These are phyloP conservation scores for Parus major DNA, from an alignment of 2,113 vertebrate species.

Conservation along the genomic window DNA sequence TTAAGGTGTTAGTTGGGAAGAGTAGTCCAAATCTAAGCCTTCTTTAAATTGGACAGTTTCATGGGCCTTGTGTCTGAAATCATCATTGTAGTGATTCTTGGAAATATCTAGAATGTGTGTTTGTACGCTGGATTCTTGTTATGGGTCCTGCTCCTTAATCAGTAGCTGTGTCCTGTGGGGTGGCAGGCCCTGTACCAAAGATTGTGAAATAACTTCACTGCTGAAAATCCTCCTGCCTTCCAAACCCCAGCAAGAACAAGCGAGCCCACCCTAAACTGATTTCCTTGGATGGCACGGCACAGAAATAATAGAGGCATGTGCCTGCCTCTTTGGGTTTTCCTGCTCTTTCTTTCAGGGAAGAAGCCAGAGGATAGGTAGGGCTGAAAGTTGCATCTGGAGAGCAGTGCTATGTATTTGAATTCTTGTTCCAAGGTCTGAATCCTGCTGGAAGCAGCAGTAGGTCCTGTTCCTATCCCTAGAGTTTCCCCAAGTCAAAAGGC, in stretches of 20 bases:
- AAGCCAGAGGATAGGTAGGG: background rate
- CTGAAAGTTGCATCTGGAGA: background rate
- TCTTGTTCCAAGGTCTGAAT: background rate
- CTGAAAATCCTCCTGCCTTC: background rate
- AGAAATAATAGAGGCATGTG: background rate
- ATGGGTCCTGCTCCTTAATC: background rate
- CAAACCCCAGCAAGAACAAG: background rate
- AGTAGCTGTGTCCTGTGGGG: background rate
- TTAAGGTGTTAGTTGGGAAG: background rate
- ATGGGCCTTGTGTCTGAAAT: background rate
- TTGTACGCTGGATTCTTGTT: background rate
- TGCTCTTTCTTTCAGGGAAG: background rate
- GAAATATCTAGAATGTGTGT: background rate
- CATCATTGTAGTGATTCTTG: background rate
- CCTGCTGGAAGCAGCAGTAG: background rate
- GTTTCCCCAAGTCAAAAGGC: conserved; percentile 54
- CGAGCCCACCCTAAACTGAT: background rate
- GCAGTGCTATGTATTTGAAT: background rate
- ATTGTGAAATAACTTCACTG: background rate
- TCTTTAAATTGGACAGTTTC: background rate
- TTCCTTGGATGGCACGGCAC: rapidly evolving
- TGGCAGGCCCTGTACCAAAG: background rate
- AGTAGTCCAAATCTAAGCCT: background rate
- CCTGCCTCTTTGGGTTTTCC: background rate
- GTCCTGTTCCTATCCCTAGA: background rate